Conservation (phyloP, 2,888 invertebrate genomes). For the Melangyna quadrimaculata region DNA sequence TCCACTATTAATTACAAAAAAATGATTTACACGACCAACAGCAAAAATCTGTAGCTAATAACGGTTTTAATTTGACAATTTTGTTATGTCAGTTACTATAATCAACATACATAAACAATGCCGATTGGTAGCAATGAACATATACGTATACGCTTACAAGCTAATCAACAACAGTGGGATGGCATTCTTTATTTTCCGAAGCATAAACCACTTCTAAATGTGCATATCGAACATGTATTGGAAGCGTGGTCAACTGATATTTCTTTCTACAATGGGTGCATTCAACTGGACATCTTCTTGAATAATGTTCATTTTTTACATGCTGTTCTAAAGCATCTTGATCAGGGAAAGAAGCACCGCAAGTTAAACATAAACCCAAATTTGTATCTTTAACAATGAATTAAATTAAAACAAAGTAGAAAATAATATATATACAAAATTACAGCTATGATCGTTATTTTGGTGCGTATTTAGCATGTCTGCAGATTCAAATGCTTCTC, state of each 20-base stretch:
- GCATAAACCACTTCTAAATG: background rate
- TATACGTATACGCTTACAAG: no score
- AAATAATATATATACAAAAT: background rate
- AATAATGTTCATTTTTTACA: background rate
- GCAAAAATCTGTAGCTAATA: no score
- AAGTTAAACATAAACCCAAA: background rate
- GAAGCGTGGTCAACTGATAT: background rate
- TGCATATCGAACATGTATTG: background rate
- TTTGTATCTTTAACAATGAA: background rate
- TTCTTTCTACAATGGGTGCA: background rate
- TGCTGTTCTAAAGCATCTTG: background rate
- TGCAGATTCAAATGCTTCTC: slow-evolving; percentile 28
- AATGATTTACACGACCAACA: no score
- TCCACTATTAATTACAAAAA: no score
- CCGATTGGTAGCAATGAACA: no score
- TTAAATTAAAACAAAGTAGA: background rate
- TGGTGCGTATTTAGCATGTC: slow-evolving; percentile 5
- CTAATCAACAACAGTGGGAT: no score
- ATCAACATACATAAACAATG: no score
- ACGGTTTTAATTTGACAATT: no score
- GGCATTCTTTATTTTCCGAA: background rate
- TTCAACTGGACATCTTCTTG: background rate
- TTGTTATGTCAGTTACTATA: no score
- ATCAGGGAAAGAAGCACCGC: background rate
- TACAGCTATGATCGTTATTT: slow-evolving; percentile 29